Base-by-base conservation (phyloP, 1,140 invertebrate genomes). In the Cherax quadricarinatus region DNA sequence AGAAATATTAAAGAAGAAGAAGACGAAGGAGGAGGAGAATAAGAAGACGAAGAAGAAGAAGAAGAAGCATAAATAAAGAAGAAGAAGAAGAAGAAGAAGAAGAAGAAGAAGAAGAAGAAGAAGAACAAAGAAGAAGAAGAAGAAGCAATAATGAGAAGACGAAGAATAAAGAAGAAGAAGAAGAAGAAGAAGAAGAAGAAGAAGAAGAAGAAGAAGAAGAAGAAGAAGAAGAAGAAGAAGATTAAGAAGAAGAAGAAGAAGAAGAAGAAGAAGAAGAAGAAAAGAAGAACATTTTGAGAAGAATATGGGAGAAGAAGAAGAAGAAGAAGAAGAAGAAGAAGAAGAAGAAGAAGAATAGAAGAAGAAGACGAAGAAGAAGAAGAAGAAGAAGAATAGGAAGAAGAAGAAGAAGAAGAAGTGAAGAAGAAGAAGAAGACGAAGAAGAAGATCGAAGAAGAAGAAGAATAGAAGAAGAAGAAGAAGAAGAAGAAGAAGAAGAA, bases 211-310 rank as follows among this genome's bases (percentile, higher is more conserved):
- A 79, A 66, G 73, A 79, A 66, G 48, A 48, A 66, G 48, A 41
- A 78, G 86, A 78, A 48, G 62, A 78, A 78, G 86, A 87, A 51
- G 66, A 24, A 78, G n/a, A n/a, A n/a, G n/a, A n/a, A n/a, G n/a
- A n/a, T n/a, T n/a, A n/a, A n/a, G n/a, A n/a, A n/a, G n/a, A n/a
- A n/a, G n/a, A n/a, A n/a, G n/a, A n/a, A n/a, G n/a, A n/a, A n/a
- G n/a, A n/a, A n/a, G n/a, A n/a, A 41, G 73, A 78, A 79, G 73
- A 51, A 66, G 73, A 78, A 66, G 49, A 87, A 66, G 66, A 48
- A 49, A 87, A 66, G 86, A 70, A 75, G 84, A 70, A 49, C 41
- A 70, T 49, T 49, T 48, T 7, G 49, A 60, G 41, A 66, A n/a
- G 41, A 41, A 75, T 49, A 75, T 10, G 48, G 66, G 7, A 75